Evolutionary conservation across 2,797 vertebrate genomes (phyloP), one percentile per base, ranked within the genome.

Genomic region (Clarias fuscus): DNA sequence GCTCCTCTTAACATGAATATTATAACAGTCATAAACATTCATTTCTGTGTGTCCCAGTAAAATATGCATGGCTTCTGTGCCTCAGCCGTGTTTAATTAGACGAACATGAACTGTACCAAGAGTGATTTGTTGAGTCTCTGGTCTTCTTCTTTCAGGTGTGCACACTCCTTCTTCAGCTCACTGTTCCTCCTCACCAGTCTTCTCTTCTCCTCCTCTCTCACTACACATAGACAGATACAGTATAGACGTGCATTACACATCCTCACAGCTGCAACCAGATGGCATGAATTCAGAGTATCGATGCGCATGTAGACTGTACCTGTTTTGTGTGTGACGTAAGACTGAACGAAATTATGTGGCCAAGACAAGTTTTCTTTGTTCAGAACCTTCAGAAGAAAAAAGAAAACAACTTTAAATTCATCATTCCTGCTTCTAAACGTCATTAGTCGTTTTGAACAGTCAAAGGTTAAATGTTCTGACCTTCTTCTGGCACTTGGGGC

Each of bases 401-500:
- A 58, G n/a, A 85, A 61, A 40, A n/a, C 30, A 80, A 24, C 2
- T 37, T 72, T 17, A 56, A 17, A 24, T 22, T 43, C 1, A 72
- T 27, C 37, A 8, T n/a, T n/a, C n/a, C 37, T 71, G 56, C 43
- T 40, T 78, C 62, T 72, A 65, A 4, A 43, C 10, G 30, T 18
- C 10, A 30, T 30, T 15, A 43, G 64, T 61, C 27, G 14, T 24
- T 30, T 8, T 43, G 10, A 77, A 5, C 17, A 4, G n/a, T 30
- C 7, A 27, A 65, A 22, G n/a, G 73, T 70, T 15, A 43, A 18
- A 18, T 71, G 33, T 73, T 64, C 5, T 61, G 89, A 98, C 98
- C 97, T 99, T 99, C 93, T 98, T 97, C 94, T 99, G 98, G 94
- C 98, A 99, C 94, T 96, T 98, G 91, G 98, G 97, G 94, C 98